Conservation (phyloP, 92 coral and sea anemone genomes). For the Diadumene lineata region DNA sequence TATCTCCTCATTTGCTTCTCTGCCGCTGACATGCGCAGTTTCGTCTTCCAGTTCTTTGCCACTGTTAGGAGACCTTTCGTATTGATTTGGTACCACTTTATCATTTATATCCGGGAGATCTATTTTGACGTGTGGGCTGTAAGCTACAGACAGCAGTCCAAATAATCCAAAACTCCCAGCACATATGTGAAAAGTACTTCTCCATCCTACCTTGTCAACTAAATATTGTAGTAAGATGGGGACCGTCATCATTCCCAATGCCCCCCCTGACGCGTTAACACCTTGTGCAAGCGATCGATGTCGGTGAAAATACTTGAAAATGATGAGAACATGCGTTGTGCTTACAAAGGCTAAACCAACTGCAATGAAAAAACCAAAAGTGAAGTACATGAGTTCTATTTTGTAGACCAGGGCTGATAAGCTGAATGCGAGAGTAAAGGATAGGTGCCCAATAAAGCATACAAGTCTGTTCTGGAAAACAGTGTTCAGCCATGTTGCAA, state of each 20-base stretch:
- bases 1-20: neutral
- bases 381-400: constrained; percentile 17
- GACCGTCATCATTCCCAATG: constrained; percentile 45
- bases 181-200: constrained; percentile 27
- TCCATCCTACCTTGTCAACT: constrained; percentile 41
- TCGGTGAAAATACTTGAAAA: constrained; percentile 20
- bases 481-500: constrained; percentile 10
- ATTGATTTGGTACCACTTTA: too few species aligned
- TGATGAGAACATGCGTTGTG: constrained; percentile 1
- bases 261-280: constrained; percentile 30
- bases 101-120: neutral
- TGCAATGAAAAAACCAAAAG: constrained; percentile 7
- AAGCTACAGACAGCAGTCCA: neutral
- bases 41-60: neutral
- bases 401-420: constrained; percentile 15
- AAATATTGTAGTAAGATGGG: constrained; percentile 41
- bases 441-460: constrained; percentile 9
- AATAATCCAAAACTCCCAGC: constrained; percentile 18
- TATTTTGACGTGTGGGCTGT: neutral
- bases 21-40: neutral
- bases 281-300: constrained; percentile 40
- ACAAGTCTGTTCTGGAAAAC: constrained; percentile 10
- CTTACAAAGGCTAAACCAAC: constrained; percentile 12
- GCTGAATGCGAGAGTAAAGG: neutral
- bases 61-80: neutral